A percentile compares a stretch with the other conserved stretches of the same genome.
These are phyloP conservation scores for Nudaria mundana DNA, from an alignment of 2,888 invertebrate species.

Conservation along the genomic window DNA sequence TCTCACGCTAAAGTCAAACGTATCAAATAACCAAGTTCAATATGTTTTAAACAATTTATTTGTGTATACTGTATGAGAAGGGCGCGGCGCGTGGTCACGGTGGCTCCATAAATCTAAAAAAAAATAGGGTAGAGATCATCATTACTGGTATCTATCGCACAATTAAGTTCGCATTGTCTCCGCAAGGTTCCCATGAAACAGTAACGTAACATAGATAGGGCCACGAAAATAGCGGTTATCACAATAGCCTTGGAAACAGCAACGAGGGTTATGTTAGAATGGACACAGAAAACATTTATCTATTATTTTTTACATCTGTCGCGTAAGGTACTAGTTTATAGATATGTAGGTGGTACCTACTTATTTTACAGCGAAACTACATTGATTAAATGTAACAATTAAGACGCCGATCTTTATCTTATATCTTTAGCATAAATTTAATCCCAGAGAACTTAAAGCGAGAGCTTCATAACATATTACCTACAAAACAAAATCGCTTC, in stretches of 20 bases:
- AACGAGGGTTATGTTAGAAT: neutral
- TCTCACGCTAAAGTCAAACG: slow-evolving; percentile 66
- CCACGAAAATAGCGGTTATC: slow-evolving; percentile 15
- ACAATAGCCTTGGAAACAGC: neutral
- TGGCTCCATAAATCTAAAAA: slow-evolving; percentile 58
- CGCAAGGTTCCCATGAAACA: slow-evolving; percentile 74
- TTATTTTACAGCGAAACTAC: too few species aligned
- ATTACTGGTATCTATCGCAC: slow-evolving; percentile 74
- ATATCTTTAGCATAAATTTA: too few species aligned
- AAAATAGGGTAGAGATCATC: slow-evolving; percentile 54
- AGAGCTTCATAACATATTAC: too few species aligned
- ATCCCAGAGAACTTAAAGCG: too few species aligned
- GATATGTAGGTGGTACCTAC: too few species aligned
- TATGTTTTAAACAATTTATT: slow-evolving; percentile 74
- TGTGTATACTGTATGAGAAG: slow-evolving; percentile 62
- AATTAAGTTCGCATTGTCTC: slow-evolving; percentile 75
- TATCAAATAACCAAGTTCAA: slow-evolving; percentile 62
- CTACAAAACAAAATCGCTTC: too few species aligned
- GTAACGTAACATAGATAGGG: slow-evolving; percentile 29
- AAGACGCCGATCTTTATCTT: too few species aligned
- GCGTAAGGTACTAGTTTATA: too few species aligned
- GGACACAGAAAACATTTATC: too few species aligned
- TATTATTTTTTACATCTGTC: too few species aligned
- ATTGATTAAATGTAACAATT: too few species aligned
- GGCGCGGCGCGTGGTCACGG: slow-evolving; percentile 65